Evolutionary conservation across 2,113 vertebrate species (phyloP), one percentile per base, ranked within the genome.

Genomic region (Desmodus rotundus): DNA sequence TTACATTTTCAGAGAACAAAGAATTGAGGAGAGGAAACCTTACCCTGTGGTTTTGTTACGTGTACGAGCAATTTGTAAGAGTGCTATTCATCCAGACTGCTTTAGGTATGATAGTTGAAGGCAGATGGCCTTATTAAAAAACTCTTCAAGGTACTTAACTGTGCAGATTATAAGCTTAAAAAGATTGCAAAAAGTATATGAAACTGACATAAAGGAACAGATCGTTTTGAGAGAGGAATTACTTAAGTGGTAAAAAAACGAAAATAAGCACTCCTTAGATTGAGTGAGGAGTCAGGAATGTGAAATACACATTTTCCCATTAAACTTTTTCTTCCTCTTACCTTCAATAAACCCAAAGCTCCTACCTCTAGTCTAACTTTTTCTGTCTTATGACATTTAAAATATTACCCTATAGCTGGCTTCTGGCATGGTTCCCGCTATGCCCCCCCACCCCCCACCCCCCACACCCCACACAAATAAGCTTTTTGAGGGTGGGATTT

Each of bases 1-100:
- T 78, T 88, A 91, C 80, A 33, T 91, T 93, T 96, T 78, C 38
- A 91, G 83, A 72, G 86, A 95, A 67, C 43, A 26, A 93, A 87
- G 20, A 67, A 52, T 58, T 19, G 36, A 58, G 41, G 54, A 76
- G 19, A 68, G n/a, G 24, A 94, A 87, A 65, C 61, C 22, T 58
- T 63, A 87, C 9, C 14, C 41, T 54, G 83, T 70, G 14, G 12
- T 91, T 68, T 19, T 83, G n/a, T 28, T 96, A 26, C 41, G 86
- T 86, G 22, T 45, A n/a, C 13, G 61, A 81, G 20, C 7, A 76
- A 65, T 95, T 91, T 45, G 3, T 95, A 89, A 96, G 26, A 31
- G 20, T 87, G 54, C 33, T 93, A 12, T n/a, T 93, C 47, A 77
- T 10, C 45, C 7, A 85, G 24, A 83, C 54, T 73, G 14, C 26